phyloP scores from a whole-genome alignment of 2,888 invertebrate genomes.

The Cheilosia scutellata region DNA sequence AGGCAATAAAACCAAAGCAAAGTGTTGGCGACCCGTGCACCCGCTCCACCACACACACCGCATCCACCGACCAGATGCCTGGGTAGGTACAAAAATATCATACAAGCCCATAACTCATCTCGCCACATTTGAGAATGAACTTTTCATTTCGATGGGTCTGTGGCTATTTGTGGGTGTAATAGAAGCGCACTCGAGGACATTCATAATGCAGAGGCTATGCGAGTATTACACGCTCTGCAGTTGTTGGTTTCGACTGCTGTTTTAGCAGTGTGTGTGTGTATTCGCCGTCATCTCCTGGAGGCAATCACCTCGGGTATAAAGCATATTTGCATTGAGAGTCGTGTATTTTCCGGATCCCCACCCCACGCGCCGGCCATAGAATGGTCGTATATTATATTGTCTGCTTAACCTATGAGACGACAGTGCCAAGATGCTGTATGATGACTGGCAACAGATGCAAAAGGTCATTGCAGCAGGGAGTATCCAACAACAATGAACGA shows the following conservation, averaged over 20 bases:
- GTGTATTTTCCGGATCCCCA: constrained; percentile 2
- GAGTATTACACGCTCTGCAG: constrained; percentile 55
- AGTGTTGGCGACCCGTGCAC: constrained; percentile 45
- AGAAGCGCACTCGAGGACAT: constrained; percentile 72
- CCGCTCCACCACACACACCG: constrained; percentile 31
- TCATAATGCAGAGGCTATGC: constrained; percentile 66
- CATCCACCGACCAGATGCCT: constrained; percentile 55
- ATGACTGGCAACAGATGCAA: constrained; percentile 71
- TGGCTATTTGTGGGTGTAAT: constrained; percentile 74
- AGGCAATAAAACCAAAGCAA: constrained; percentile 76
- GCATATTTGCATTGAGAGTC: constrained; percentile 53
- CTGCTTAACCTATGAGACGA: constrained; percentile 60
- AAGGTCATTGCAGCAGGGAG: constrained; percentile 54
- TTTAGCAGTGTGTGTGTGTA: constrained; percentile 15
- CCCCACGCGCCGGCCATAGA: too few species aligned
- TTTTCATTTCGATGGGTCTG: constrained; percentile 76
- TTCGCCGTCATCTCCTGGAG: constrained; percentile 36
- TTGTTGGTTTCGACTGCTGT: constrained; percentile 8
- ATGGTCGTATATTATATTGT: constrained; percentile 55
- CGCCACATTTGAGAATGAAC: constrained; percentile 78
- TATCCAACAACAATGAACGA: constrained; percentile 18
- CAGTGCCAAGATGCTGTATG: constrained; percentile 68
- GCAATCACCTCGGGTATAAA: constrained; percentile 56
- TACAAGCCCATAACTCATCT: constrained; percentile 77
- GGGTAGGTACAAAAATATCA: constrained; percentile 58